Evolutionary conservation across 2,797 vertebrate genomes (phyloP), one percentile per base, ranked within the genome.

Genomic region (Sebastes ruberrimus): DNA sequence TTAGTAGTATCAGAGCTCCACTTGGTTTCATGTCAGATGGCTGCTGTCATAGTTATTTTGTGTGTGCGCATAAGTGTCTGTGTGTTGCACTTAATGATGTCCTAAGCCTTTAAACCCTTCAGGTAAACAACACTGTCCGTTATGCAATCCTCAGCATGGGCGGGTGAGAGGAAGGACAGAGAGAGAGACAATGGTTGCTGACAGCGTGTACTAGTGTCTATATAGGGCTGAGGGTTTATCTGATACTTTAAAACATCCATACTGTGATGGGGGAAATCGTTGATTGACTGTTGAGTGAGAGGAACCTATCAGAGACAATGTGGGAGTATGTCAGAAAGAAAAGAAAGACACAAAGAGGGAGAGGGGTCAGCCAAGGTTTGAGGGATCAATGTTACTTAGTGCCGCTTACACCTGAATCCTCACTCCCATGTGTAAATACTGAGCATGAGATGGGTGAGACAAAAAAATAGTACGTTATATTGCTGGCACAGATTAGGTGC

Each of bases 11-110:
- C 86, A 85, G 38, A 81, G 76, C 70, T 80, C 74, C 68, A 67
- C 74, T 86, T 88, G 86, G 80, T 86, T 74, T 82, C 74, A 88
- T 85, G 83, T 90, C 86, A 92, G 81, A 92, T 84, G 88, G 78
- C 42, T 80, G 42, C 82, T 76, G 74, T 72, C 79, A 77, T 57
- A 62, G 38, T 77, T 81, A 74, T 22, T 78, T 59, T 76, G 55
- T 61, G 69, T 60, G 66, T 76, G 76, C 70, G 70, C 84, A 3
- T 80, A 57, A 42, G 60, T 56, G 67, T 62, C 18, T 53, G 42
- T 67, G 64, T 70, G 70, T 66, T 74, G 71, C 76, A 88, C 82
- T 89, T 86, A 85, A 90, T 88, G 82, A 88, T 49, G 71, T 79
- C 64, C 76, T 88, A 89, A 87, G 83, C 88, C 33, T 78, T 86